phyloP scores from a whole-genome alignment of 2,888 invertebrate genomes.

The Oscheius sp. region DNA sequence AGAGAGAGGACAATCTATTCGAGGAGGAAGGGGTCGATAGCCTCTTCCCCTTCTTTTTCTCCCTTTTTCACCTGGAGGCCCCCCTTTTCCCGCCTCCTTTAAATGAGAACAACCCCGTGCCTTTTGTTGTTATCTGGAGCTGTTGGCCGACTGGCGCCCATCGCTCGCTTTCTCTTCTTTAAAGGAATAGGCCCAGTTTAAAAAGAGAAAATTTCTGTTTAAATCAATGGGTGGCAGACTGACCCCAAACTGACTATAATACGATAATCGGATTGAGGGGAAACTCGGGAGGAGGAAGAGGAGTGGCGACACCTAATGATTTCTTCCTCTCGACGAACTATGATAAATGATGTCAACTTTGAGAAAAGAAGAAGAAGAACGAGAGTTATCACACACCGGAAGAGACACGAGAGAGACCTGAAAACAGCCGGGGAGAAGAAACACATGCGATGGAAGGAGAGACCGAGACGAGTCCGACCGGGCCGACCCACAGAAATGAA shows the following conservation, averaged over 20 bases:
- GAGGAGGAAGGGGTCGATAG: not conserved
- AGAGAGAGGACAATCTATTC: slow-evolving; percentile 1
- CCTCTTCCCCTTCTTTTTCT: not conserved
- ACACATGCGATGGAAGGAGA: too few relatives aligned
- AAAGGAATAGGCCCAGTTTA: too few relatives aligned
- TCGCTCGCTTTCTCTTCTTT: not conserved
- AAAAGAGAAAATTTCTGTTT: too few relatives aligned
- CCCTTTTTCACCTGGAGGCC: not conserved
- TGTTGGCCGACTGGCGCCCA: not conserved
- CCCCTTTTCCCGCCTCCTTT: too few relatives aligned
- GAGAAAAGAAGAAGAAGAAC: too few relatives aligned
- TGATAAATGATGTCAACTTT: not conserved
- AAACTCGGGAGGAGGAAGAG: not conserved
- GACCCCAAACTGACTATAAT: too few relatives aligned
- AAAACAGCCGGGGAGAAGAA: not conserved
- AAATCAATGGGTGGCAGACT: too few relatives aligned
- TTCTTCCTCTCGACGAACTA: too few relatives aligned
- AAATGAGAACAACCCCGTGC: not conserved
- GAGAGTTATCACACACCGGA: not conserved
- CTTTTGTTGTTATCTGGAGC: not conserved
- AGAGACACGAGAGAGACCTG: not conserved
- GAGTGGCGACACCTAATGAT: not conserved
- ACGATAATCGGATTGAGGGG: too few relatives aligned
- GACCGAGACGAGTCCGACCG: too few relatives aligned
- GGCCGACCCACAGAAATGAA: too few relatives aligned